Evolutionary conservation across 2,888 invertebrate genomes (phyloP), one percentile per base, ranked within the genome.

Genomic region (Cephus runcator): DNA sequence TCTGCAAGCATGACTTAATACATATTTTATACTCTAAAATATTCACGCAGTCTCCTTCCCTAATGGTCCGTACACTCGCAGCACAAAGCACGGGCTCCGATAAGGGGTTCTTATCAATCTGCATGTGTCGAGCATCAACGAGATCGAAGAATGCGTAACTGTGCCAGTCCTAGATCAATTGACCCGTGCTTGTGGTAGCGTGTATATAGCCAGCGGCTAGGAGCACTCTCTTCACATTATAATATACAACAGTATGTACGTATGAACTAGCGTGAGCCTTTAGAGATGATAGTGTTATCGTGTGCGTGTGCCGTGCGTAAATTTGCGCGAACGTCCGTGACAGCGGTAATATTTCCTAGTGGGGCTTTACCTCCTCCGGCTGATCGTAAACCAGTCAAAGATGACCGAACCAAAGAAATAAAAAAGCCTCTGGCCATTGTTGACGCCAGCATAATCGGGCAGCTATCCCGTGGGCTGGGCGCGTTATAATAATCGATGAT

Each of bases 1-100:
- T 89, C 88, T 88, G 88, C 90, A 90, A 90, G 90, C 90, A 90
- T 90, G 89, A 86, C 80, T 87, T 87, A 84, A 86, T 81, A 78
- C 77, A 75, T 80, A 73, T 80, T 34, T 79, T 69, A 79, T 76
- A 79, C 73, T 75, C 40, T 56, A 23, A 56, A 56, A 56, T 56
- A 15, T 56, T 56, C 40, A 56, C 40, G 40, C 40, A 56, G 40
- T 56, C 23, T 56, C 40, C 23, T 56, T 56, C 9, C 40, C 40
- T 56, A 23, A 56, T 56, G 40, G 40, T 23, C 1, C 23, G 9
- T 56, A 56, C 40, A 56, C 40, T 56, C 40, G 40, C 40, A 40
- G 40, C 40, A 56, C 40, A 23, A 23, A 56, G 40, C 23, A 56
- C 40, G 40, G 40, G 40, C 23, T 23, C 40, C 0, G 40, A 56